These are phyloP conservation scores for Spheniscus mendiculus DNA, from an alignment of 2,113 vertebrate species.

Conservation along the genomic window DNA sequence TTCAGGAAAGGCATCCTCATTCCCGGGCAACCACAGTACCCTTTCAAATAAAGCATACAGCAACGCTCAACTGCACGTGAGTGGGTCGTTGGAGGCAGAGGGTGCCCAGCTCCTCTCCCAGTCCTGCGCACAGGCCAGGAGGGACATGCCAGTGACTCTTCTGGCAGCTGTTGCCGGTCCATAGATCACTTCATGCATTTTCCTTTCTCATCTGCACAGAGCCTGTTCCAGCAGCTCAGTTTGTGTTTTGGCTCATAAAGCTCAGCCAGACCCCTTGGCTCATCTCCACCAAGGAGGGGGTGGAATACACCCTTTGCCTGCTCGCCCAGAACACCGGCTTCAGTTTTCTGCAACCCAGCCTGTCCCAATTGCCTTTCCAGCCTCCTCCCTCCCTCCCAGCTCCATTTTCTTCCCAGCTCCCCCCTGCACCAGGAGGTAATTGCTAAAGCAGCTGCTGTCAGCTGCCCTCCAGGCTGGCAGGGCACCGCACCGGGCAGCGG, in stretches of 20 bases:
- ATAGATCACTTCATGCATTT: background rate
- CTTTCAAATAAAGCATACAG: background rate
- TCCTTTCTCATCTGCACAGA: background rate
- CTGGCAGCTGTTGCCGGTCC: background rate
- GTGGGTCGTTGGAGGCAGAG: background rate
- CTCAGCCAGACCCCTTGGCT: constrained; percentile 56
- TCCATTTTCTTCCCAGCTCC: background rate
- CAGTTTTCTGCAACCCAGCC: background rate
- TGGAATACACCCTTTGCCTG: constrained; percentile 36
- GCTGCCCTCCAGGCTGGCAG: background rate
- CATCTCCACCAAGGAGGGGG: constrained; percentile 19
- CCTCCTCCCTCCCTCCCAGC: background rate
- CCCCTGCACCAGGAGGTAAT: background rate
- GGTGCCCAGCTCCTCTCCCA: background rate
- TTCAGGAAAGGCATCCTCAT: background rate
- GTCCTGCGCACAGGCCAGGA: background rate
- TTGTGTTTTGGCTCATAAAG: constrained; percentile 29
- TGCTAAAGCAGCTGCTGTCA: background rate
- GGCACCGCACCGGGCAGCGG: accelerated
- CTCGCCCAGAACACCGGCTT: background rate
- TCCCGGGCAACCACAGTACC: background rate
- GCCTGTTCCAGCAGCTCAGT: constrained; percentile 20
- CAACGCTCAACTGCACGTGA: accelerated
- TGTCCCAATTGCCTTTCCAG: background rate
- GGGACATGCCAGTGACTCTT: background rate